phyloP scores from a whole-genome alignment of 92 coral and sea anemone genomes.

The Metridium senile region DNA sequence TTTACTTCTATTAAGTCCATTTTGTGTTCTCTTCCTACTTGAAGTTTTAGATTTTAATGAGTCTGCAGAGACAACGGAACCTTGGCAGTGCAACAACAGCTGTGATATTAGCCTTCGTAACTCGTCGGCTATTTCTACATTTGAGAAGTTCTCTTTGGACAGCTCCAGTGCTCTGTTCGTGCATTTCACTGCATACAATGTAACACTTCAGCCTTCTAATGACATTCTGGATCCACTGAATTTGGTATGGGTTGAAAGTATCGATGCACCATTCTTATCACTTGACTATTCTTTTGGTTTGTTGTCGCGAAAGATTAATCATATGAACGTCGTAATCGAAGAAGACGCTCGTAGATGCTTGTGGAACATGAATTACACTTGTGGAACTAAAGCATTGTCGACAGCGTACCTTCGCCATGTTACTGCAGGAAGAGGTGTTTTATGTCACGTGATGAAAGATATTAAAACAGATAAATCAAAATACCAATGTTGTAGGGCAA shows the following conservation, averaged over 20 bases:
- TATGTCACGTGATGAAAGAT: constrained; percentile 8
- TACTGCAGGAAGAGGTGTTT: not conserved
- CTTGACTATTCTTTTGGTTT: constrained; percentile 25
- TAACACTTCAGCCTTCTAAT: not conserved
- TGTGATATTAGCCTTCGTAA: too few species aligned
- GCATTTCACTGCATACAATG: not conserved
- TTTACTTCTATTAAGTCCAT: too few species aligned
- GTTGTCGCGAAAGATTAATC: constrained; percentile 17
- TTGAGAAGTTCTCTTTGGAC: too few species aligned
- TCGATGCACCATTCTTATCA: constrained; percentile 22
- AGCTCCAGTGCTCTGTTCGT: constrained; percentile 6
- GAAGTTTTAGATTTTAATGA: too few species aligned
- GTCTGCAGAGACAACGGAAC: too few species aligned
- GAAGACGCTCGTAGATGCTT: not conserved
- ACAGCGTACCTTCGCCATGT: constrained; percentile 5
- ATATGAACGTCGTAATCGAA: constrained; percentile 14
- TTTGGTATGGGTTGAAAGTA: constrained; percentile 32
- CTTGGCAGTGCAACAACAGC: too few species aligned
- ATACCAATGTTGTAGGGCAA: constrained; percentile 22
- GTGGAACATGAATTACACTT: not conserved
- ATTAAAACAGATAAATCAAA: too few species aligned
- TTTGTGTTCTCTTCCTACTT: too few species aligned
- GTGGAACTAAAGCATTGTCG: constrained; percentile 15
- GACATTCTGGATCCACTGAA: constrained; percentile 24
- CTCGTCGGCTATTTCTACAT: too few species aligned